Evolutionary conservation across 2,888 invertebrate species (phyloP).

Genomic region (Drosophila phalerata): DNA sequence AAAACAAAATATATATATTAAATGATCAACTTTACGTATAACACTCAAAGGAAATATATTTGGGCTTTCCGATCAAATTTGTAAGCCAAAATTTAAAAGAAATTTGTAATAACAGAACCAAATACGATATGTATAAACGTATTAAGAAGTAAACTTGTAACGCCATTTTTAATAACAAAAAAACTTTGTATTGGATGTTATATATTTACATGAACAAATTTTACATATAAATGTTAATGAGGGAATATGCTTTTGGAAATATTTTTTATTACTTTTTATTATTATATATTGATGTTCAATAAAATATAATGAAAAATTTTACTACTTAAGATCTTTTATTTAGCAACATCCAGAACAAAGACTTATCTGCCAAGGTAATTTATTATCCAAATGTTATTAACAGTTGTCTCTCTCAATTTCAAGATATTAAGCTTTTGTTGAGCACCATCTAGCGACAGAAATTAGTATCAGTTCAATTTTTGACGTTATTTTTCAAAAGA

Average conservation of each 20-base stretch:
- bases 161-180: slow-evolving; percentile 25
- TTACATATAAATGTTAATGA: slow-evolving; percentile 20
- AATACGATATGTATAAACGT: slow-evolving; percentile 15
- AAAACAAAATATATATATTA: not conserved
- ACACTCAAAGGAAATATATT: slow-evolving; percentile 24
- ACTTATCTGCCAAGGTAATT: not conserved
- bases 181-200: slow-evolving; percentile 20
- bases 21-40: slow-evolving; percentile 28
- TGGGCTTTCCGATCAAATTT: slow-evolving; percentile 6
- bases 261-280: slow-evolving; percentile 32
- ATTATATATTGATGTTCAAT: slow-evolving; percentile 34
- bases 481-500: not conserved
- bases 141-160: slow-evolving; percentile 15
- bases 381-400: not conserved
- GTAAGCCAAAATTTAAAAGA: slow-evolving; percentile 7
- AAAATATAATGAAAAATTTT: slow-evolving; percentile 4
- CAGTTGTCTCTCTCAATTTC: not conserved
- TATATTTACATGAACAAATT: slow-evolving; percentile 37
- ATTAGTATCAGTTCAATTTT: not conserved
- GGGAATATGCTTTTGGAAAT: slow-evolving; percentile 22
- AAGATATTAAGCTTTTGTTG: slow-evolving; percentile 1
- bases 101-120: slow-evolving; percentile 10
- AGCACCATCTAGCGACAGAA: slow-evolving; percentile 15
- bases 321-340: not conserved
- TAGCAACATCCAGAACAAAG: not conserved